A percentile compares a stretch with the other conserved stretches of the same genome.
These are phyloP conservation scores for Yponomeuta evonymella DNA, from an alignment of 2,888 invertebrate species.

Conservation along the genomic window DNA sequence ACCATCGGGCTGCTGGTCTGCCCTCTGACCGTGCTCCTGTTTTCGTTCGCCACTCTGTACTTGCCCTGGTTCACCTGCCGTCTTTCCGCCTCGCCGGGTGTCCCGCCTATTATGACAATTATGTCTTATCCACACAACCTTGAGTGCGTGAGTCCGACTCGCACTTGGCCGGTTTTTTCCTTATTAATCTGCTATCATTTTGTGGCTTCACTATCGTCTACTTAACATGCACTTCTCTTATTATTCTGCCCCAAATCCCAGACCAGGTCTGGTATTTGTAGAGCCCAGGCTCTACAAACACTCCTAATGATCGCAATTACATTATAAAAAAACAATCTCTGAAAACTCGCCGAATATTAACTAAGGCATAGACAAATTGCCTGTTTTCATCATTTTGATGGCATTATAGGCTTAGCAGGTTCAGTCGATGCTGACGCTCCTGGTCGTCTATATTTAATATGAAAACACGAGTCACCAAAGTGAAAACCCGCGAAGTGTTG, in stretches of 20 bases:
- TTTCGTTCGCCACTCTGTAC: too few relatives aligned
- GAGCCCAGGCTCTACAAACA: neutral
- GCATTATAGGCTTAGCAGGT: neutral
- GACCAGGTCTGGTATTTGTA: neutral
- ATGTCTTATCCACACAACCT: too few relatives aligned
- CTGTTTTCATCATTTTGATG: constrained; percentile 10
- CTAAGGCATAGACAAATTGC: constrained; percentile 8
- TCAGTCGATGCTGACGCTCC: neutral
- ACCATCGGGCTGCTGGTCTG: too few relatives aligned
- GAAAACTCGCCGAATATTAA: neutral
- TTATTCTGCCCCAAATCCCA: neutral
- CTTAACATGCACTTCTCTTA: too few relatives aligned
- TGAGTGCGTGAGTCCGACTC: too few relatives aligned
- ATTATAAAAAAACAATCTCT: neutral
- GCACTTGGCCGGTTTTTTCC: too few relatives aligned
- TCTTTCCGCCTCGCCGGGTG: too few relatives aligned
- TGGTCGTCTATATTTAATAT: neutral
- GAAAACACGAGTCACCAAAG: neutral
- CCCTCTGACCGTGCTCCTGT: too few relatives aligned
- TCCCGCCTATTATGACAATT: too few relatives aligned
- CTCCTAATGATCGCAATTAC: neutral
- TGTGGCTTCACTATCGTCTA: too few relatives aligned
- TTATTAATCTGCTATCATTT: too few relatives aligned
- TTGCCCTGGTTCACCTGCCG: too few relatives aligned
- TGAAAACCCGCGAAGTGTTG: neutral